Percentiles rank a stretch among this genome's conserved stretches.
These are phyloP conservation scores for Delichon dasypus DNA, from an alignment of 2,797 vertebrate genomes.

Conservation along the genomic window DNA sequence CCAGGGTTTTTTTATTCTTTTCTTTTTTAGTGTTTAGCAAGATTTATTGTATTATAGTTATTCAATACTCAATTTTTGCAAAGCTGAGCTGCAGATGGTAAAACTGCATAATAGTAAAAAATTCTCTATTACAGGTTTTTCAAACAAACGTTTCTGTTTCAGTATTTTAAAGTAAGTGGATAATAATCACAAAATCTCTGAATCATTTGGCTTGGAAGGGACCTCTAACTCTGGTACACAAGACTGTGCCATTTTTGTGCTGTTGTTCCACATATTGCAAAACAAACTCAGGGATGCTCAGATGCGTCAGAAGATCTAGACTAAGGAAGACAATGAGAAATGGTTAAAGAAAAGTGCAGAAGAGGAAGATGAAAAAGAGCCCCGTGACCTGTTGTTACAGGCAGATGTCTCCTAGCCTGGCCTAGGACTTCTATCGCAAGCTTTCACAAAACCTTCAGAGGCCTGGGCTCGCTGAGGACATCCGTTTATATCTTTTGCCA, in stretches of 20 bases:
- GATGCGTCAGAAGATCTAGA: not conserved
- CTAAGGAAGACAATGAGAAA: not conserved
- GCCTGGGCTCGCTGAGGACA: not conserved
- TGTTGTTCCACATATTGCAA: not conserved
- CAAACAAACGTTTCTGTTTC: not conserved
- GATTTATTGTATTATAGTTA: not conserved
- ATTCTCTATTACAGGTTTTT: not conserved
- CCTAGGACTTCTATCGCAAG: not conserved
- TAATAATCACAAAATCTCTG: not conserved
- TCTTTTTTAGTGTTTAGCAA: not conserved
- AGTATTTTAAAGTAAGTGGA: not conserved
- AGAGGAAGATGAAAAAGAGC: not conserved
- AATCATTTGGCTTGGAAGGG: not conserved
- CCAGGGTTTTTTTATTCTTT: not conserved
- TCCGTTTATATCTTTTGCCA: not conserved
- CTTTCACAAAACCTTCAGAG: not conserved
- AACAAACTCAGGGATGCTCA: not conserved
- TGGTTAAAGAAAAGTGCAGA: not conserved
- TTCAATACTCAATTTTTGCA: not conserved
- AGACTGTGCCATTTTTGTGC: not conserved
- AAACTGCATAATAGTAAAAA: not conserved
- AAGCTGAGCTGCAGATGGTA: not conserved
- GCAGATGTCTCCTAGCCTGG: not conserved
- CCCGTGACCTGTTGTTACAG: not conserved
- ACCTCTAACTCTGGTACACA: not conserved